Conservation (phyloP, 2,888 invertebrate species). For the Ichneumoninae sp. region DNA sequence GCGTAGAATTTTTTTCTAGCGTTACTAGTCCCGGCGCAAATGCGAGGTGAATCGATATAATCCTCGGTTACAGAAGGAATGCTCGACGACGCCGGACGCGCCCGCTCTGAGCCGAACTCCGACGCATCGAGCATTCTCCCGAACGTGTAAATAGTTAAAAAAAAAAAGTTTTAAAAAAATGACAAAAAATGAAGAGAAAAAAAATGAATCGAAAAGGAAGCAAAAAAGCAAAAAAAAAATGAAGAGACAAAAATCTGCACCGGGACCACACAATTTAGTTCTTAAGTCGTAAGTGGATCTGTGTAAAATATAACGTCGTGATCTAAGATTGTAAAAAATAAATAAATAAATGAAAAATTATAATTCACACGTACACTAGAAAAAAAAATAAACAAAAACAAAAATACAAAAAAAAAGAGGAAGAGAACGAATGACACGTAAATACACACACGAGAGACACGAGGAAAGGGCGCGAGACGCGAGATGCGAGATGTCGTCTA, state of each 20-base stretch:
- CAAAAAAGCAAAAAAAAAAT: not conserved
- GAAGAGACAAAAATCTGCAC: slow-evolving; percentile 36
- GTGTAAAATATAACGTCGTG: slow-evolving; percentile 83
- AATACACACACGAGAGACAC: slow-evolving; percentile 27
- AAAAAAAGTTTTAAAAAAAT: not conserved
- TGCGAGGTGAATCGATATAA: slow-evolving; percentile 38
- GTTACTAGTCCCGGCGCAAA: slow-evolving; percentile 65
- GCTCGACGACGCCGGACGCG: slow-evolving; percentile 31
- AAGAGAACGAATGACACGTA: slow-evolving; percentile 40
- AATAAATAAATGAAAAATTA: slow-evolving; percentile 7
- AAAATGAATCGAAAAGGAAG: too few species aligned
- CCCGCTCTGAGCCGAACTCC: not conserved
- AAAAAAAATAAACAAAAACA: not conserved
- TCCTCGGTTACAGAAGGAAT: slow-evolving; percentile 41
- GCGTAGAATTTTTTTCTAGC: slow-evolving; percentile 63
- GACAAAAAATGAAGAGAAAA: too few species aligned
- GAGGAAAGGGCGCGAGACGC: slow-evolving; percentile 41
- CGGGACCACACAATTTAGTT: slow-evolving; percentile 73
- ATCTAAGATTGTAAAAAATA: slow-evolving; percentile 80
- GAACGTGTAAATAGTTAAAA: slow-evolving; percentile 61
- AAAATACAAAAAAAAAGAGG: slow-evolving; percentile 17
- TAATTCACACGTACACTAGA: slow-evolving; percentile 42
- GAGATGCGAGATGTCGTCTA: slow-evolving; percentile 67
- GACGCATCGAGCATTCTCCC: slow-evolving; percentile 46
- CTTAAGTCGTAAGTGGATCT: slow-evolving; percentile 81